Evolutionary conservation across 2,888 invertebrate species (phyloP).

Genomic region (Lepas anatifera): DNA sequence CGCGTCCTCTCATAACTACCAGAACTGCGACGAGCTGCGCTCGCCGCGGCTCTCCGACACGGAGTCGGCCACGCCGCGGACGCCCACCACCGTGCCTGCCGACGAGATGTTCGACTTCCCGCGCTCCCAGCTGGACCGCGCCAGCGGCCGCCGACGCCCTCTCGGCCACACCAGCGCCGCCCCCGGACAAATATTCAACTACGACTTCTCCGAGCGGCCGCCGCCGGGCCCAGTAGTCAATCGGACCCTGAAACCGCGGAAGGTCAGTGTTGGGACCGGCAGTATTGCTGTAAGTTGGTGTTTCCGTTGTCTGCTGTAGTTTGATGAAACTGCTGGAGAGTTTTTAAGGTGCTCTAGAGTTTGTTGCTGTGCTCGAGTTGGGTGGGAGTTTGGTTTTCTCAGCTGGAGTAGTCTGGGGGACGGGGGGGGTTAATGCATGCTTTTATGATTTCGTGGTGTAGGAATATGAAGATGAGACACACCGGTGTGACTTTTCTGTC

Average conservation of each 20-base stretch:
- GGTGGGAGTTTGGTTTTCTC: too few species aligned
- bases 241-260: conserved; percentile 6
- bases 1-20: background rate
- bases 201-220: conserved; percentile 10
- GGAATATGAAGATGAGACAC: too few species aligned
- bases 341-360: too few species aligned
- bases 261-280: too few species aligned
- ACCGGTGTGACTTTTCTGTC: too few species aligned
- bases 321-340: too few species aligned
- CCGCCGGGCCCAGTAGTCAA: conserved; percentile 9
- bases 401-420: too few species aligned
- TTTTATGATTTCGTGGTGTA: too few species aligned
- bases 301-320: too few species aligned
- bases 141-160: background rate
- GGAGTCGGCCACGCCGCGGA: conserved; percentile 8
- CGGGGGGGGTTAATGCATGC: too few species aligned
- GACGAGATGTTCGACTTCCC: background rate
- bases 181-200: conserved; percentile 8
- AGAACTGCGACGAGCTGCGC: conserved; percentile 7
- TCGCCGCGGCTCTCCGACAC: background rate
- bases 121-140: background rate
- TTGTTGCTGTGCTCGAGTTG: too few species aligned
- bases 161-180: background rate
- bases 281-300: too few species aligned
- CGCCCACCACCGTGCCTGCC: conserved; percentile 11